Evolutionary conservation across 2,888 invertebrate genomes (phyloP), one percentile per base, ranked within the genome.

Genomic region (Drosophila helvetica): DNA sequence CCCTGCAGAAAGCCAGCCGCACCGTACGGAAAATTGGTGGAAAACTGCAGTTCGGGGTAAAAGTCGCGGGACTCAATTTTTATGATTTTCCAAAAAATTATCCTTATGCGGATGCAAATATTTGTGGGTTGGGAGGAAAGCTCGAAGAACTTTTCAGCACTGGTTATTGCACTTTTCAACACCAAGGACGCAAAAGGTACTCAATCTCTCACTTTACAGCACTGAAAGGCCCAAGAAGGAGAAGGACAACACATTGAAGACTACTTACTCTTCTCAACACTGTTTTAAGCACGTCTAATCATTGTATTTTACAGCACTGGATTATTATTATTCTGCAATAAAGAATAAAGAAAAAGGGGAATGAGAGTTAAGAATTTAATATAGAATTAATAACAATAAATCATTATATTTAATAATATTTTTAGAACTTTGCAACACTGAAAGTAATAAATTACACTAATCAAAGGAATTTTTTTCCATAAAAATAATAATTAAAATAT

Each of bases 31-130:
- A 38, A 38, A 38, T 6, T 38, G 38, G 6, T 2, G 38, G 15
- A 38, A 38, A 38, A 38, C 38, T n/a, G n/a, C 6, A 38, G 6
- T 38, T 2, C n/a, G 6, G 38, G 7, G n/a, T 38, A 38, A n/a
- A 38, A 38, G 38, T 38, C 38, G 7, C 15, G 38, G 2, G n/a
- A n/a, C 2, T 38, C 15, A n/a, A 38, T n/a, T 79, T 79, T 54
- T 48, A 59, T 52, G 77, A 59, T 63, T 81, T 79, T 52, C 56
- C 7, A n/a, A 38, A 33, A 59, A 81, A 75, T 68, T 67, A 67
- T 81, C 72, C 82, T 79, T 81, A 81, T 71, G 38, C 38, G 38
- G n/a, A n/a, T 38, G 38, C 15, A 15, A 5, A 67, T 50, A 15
- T 60, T 64, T n/a, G 52, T 57, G 33, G 12, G 15, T 52, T 1